Conservation (phyloP, 2,888 invertebrate genomes). For the Mythimna albipuncta region DNA sequence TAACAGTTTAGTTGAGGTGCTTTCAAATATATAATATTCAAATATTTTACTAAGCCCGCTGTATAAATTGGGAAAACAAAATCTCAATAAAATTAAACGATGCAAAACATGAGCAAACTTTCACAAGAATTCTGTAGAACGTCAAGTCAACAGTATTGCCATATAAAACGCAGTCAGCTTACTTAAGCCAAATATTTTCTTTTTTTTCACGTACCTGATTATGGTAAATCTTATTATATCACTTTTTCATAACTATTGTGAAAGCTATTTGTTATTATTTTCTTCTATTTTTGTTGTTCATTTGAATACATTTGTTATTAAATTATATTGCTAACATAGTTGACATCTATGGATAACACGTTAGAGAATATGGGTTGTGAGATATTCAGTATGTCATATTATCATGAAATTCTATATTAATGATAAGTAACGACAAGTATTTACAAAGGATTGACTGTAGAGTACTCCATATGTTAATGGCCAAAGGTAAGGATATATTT, state of each 20-base stretch:
- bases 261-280: conserved; percentile 58
- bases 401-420: conserved; percentile 56
- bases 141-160: conserved; percentile 65
- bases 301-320: conserved; percentile 61
- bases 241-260: conserved; percentile 65
- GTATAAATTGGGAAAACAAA: not conserved
- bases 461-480: conserved; percentile 55
- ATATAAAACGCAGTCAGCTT: conserved; percentile 65
- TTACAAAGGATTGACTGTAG: conserved; percentile 50
- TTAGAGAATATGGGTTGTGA: conserved; percentile 62
- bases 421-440: conserved; percentile 59
- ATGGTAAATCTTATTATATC: conserved; percentile 53
- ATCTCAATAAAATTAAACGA: not conserved
- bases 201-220: conserved; percentile 68
- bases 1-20: not conserved
- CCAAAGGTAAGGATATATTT: conserved; percentile 63
- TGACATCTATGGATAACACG: conserved; percentile 32
- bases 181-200: conserved; percentile 68
- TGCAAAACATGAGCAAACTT: conserved; percentile 17
- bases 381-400: conserved; percentile 52
- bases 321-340: conserved; percentile 49
- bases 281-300: conserved; percentile 64
- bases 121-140: conserved; percentile 42
- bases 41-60: conserved; percentile 8
- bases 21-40: conserved; percentile 7